Evolutionary conservation across 2,888 invertebrate species (phyloP), one percentile per base, ranked within the genome.

Genomic region (Chrysotoxum bicinctum): DNA sequence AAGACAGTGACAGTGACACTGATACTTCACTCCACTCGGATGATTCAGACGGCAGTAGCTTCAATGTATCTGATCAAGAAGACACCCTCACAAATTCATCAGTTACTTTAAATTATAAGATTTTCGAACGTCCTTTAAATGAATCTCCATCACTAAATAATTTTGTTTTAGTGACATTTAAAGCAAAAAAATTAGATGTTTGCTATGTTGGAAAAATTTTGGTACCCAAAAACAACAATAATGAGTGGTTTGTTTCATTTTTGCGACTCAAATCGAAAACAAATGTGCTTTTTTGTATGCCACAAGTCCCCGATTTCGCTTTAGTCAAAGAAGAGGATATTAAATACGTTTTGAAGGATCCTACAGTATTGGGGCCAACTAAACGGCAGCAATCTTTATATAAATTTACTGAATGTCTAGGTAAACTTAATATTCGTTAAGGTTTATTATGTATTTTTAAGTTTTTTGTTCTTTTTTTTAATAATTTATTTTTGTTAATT

Each of bases 81-180:
- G 69, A 16, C 19, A 69, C 26, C 23, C 12, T 40, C 9, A 26
- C 30, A 69, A 69, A 54, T 69, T 40, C 35, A 50, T 21, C 23
- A 16, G 26, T 54, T 19, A 54, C 23, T 40, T 52, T 68, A 54
- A 68, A 21, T 26, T 30, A 54, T 30, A 54, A 56, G 12, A 32
- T 32, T 56, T 12, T 56, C 12, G 16, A 54, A 10, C 52, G 19
- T 16, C 30, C 69, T 10, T 30, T 69, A 43, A 69, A 43, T 54
- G 54, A 54, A 69, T 30, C 19, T 16, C 40, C 54, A 30, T 30
- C 40, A 54, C 26, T 69, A 69, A 69, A 69, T 30, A 54, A 69
- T 16, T 69, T 69, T 54, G 40, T 43, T 16, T 26, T 54, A 54
- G 69, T 69, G 69, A 69, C 26, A 54, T 54, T 54, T 69, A 54